Conservation (phyloP, 2,888 invertebrate genomes). For the Pedicia rivosa region DNA sequence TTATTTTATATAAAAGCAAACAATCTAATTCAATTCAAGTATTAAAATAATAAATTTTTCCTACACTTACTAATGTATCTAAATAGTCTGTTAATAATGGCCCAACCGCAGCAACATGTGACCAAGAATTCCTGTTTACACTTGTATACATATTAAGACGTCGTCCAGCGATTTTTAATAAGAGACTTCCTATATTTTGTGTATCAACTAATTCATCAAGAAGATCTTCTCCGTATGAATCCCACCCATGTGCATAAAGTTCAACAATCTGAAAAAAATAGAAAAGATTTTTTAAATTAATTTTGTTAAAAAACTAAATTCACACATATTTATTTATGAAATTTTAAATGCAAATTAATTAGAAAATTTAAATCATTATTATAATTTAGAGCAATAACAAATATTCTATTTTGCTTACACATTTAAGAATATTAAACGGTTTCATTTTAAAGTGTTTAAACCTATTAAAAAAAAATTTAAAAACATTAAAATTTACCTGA, state of each 20-base stretch:
- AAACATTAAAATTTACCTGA: constrained; percentile 37
- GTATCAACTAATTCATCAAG: constrained; percentile 49
- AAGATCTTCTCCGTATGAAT: constrained; percentile 42
- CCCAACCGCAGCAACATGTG: constrained; percentile 58
- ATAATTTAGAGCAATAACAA: too few relatives aligned
- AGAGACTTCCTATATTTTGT: constrained; percentile 48
- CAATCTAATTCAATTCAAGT: too few relatives aligned
- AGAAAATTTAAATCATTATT: too few relatives aligned
- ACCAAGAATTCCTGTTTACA: constrained; percentile 40
- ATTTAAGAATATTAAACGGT: too few relatives aligned
- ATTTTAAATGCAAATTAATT: too few relatives aligned
- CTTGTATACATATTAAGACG: constrained; percentile 52
- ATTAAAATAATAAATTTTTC: constrained; percentile 15
- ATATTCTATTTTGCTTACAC: not conserved
- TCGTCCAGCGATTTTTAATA: constrained; percentile 68
- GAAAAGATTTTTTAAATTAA: too few relatives aligned
- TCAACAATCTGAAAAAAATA: constrained; percentile 35
- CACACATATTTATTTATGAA: too few relatives aligned
- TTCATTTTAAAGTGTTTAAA: not conserved
- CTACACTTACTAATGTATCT: constrained; percentile 41
- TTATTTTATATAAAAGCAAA: too few relatives aligned
- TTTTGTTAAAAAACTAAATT: too few relatives aligned
- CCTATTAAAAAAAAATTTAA: not conserved
- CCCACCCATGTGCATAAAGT: constrained; percentile 45
- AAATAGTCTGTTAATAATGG: constrained; percentile 63